Evolutionary conservation across 1,140 invertebrate species (phyloP).

Genomic region (Lycorma delicatula): DNA sequence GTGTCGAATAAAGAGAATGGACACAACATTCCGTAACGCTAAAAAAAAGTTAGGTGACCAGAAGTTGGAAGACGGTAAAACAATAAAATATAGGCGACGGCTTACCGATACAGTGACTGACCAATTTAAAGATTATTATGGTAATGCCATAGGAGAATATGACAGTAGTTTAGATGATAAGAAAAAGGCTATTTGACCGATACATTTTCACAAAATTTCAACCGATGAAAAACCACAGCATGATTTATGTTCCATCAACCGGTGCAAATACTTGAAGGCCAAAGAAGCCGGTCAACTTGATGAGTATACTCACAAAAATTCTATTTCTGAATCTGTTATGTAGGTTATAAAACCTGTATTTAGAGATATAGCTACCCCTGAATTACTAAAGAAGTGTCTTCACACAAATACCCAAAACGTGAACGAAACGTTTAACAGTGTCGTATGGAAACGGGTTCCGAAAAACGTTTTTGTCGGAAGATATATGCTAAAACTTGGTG

Average conservation of each 20-base stretch:
- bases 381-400: slow-evolving; percentile 4
- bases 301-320: slow-evolving; percentile 2
- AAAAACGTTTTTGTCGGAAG: slow-evolving; percentile 4
- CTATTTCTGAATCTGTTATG: background rate
- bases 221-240: slow-evolving; percentile 13
- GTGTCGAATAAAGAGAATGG: too few relatives aligned
- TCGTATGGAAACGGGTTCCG: background rate
- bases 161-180: too few relatives aligned
- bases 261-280: slow-evolving; percentile 31
- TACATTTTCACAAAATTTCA: slow-evolving; percentile 10
- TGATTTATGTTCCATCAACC: slow-evolving; percentile 26
- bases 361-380: slow-evolving; percentile 14
- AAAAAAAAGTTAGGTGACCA: too few relatives aligned
- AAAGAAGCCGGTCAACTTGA: slow-evolving; percentile 23
- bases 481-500: slow-evolving; percentile 5
- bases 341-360: slow-evolving; percentile 20
- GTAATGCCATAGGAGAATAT: too few relatives aligned
- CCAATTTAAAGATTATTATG: too few relatives aligned
- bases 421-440: slow-evolving; percentile 7
- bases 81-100: too few relatives aligned
- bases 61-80: too few relatives aligned
- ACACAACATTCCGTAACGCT: too few relatives aligned
- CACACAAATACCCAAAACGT: slow-evolving; percentile 7
- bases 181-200: too few relatives aligned
- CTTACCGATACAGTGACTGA: too few relatives aligned